Conservation (phyloP, 2,888 invertebrate species). For the Sericinus montela region DNA sequence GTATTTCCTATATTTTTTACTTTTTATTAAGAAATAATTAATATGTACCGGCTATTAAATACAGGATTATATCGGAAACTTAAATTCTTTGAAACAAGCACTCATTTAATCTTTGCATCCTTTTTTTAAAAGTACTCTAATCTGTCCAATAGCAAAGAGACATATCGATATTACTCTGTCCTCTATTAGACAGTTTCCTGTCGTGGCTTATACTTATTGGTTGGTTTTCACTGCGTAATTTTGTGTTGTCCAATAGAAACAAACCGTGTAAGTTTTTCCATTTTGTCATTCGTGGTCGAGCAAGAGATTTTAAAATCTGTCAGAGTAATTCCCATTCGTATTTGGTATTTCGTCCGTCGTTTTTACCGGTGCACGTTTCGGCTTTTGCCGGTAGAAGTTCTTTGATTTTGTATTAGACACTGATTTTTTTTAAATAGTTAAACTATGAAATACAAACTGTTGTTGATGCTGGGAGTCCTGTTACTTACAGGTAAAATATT, state of each 20-base stretch:
- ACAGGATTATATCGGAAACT: too few species aligned
- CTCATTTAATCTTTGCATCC: too few species aligned
- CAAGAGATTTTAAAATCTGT: too few species aligned
- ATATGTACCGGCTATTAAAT: too few species aligned
- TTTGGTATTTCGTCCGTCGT: too few species aligned
- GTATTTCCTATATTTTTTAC: too few species aligned
- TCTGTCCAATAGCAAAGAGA: constrained; percentile 50
- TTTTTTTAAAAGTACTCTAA: background rate
- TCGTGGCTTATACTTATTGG: constrained; percentile 53
- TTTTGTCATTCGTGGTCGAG: too few species aligned
- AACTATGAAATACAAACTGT: constrained; percentile 60
- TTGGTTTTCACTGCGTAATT: background rate
- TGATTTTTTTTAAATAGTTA: constrained; percentile 8
- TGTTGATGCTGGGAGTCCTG: constrained; percentile 55
- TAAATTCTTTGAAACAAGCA: too few species aligned
- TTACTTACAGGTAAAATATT: constrained; percentile 56
- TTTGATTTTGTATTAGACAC: too few species aligned
- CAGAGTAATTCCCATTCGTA: too few species aligned
- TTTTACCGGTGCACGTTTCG: background rate
- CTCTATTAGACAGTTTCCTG: constrained; percentile 45
- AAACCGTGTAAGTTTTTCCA: constrained; percentile 1
- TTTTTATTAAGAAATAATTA: too few species aligned
- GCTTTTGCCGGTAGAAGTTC: constrained; percentile 15
- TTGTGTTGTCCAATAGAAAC: constrained; percentile 21
- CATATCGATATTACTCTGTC: constrained; percentile 59